These are phyloP conservation scores for Druceiella hillmani DNA, from an alignment of 2,888 invertebrate species.

Conservation along the genomic window DNA sequence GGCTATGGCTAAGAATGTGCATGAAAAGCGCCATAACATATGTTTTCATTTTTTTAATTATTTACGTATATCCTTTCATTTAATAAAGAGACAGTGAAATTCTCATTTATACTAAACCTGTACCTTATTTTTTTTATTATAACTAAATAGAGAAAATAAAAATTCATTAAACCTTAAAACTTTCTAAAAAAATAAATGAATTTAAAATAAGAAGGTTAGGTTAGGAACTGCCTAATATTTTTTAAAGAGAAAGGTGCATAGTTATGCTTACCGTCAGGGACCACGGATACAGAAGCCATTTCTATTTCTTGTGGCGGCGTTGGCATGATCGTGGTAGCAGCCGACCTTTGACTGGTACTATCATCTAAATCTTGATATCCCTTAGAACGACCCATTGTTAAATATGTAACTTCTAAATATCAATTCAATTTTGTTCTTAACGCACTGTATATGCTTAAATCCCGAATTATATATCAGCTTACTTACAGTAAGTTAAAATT, in stretches of 20 bases:
- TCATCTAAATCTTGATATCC: conserved; percentile 61
- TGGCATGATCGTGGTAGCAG: conserved; percentile 37
- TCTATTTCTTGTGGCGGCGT: conserved; percentile 64
- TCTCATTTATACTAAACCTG: too few species aligned
- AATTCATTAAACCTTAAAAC: conserved; percentile 18
- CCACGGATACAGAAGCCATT: conserved; percentile 74
- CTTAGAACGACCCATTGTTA: conserved; percentile 48
- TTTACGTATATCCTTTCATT: too few species aligned
- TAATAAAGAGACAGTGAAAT: too few species aligned
- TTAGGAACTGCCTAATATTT: too few species aligned
- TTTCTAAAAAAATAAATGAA: too few species aligned
- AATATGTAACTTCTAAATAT: conserved; percentile 6
- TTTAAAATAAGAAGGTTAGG: too few species aligned
- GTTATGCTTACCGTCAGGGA: conserved; percentile 78
- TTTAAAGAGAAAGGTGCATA: conserved; percentile 13
- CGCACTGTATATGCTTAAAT: conserved; percentile 5
- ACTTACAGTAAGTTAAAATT: too few species aligned
- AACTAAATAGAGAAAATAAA: conserved; percentile 5
- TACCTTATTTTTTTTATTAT: conserved; percentile 9
- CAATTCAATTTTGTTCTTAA: not conserved
- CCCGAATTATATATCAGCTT: too few species aligned
- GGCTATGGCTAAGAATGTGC: too few species aligned
- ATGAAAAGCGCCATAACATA: too few species aligned
- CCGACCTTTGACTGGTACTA: conserved; percentile 32
- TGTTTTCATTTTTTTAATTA: too few species aligned